Evolutionary conservation across 2,797 vertebrate species (phyloP).

Genomic region (Peromyscus aztecus): DNA sequence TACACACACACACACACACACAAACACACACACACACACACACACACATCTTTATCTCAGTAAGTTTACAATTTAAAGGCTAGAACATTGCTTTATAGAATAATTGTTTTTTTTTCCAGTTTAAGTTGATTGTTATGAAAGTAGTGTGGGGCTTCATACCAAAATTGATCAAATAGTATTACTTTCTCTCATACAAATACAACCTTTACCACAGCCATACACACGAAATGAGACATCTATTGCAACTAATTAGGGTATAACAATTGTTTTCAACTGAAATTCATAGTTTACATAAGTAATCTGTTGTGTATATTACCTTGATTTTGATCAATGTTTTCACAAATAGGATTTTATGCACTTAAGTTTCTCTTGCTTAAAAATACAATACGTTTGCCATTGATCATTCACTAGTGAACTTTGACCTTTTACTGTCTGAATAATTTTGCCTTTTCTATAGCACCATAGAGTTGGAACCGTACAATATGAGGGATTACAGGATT

Average conservation of each 20-base stretch:
- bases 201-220: neutral
- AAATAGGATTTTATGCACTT: neutral
- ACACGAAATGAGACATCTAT: neutral
- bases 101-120: too few species aligned
- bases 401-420: neutral
- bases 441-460: neutral
- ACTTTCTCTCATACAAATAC: neutral
- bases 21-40: too few species aligned
- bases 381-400: neutral
- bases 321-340: neutral
- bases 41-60: neutral
- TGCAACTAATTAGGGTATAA: neutral
- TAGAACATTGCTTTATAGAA: neutral
- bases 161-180: neutral
- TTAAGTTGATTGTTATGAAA: neutral
- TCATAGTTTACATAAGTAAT: neutral
- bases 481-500: neutral
- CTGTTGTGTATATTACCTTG: neutral
- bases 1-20: neutral
- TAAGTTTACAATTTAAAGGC: neutral
- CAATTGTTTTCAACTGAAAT: neutral
- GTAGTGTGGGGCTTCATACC: neutral
- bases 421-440: neutral
- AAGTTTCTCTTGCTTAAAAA: neutral
- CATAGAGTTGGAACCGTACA: neutral